A percentile compares a stretch with the other conserved stretches of the same genome.
Conservation (phyloP, 2,113 vertebrate genomes). For the Nothoprocta perdicaria region DNA sequence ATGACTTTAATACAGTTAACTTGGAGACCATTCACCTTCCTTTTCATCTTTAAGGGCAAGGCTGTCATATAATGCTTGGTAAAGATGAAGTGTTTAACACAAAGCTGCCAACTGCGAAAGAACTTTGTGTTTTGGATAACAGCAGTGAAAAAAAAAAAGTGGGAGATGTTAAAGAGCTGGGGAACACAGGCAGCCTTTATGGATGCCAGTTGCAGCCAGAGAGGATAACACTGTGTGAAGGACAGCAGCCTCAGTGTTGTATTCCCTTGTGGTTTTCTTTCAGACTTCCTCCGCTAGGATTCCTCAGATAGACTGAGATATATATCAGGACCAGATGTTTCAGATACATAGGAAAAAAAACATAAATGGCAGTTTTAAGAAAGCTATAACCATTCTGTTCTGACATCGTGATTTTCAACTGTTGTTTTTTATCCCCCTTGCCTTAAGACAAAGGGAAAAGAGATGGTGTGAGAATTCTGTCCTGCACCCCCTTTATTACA, state of each 20-base stretch:
- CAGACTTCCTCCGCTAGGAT: not conserved
- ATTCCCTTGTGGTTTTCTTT: not conserved
- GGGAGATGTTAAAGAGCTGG: not conserved
- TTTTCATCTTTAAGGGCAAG: not conserved
- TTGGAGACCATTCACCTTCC: not conserved
- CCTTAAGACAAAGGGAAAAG: not conserved
- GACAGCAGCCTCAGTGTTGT: not conserved
- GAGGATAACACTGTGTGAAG: not conserved
- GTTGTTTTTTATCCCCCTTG: too few species aligned
- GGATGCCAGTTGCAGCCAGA: not conserved
- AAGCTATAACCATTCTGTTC: not conserved
- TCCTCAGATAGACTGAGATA: too few species aligned
- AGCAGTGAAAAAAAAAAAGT: not conserved
- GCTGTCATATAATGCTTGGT: too few species aligned
- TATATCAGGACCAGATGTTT: not conserved
- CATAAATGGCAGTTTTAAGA: not conserved
- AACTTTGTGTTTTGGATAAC: too few species aligned
- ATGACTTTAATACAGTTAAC: too few species aligned
- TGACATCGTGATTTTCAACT: not conserved
- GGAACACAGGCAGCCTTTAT: not conserved
- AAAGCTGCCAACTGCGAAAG: too few species aligned
- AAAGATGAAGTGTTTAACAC: too few species aligned
- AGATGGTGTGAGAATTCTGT: not conserved
- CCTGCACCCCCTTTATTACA: not conserved
- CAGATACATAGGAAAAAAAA: not conserved